Evolutionary conservation across 1,140 invertebrate species (phyloP).

Genomic region (Chelonus insularis): DNA sequence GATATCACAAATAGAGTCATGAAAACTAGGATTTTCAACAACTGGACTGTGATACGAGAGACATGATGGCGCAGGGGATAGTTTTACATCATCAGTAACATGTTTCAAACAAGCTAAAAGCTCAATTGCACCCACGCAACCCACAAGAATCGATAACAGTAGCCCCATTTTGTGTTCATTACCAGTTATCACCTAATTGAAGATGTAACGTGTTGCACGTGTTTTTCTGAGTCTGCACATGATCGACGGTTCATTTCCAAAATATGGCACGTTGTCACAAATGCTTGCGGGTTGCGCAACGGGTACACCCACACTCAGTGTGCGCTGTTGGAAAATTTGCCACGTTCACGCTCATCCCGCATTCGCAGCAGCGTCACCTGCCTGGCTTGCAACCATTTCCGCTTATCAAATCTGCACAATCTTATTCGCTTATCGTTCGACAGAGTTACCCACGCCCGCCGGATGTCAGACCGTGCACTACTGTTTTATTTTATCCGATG

Average conservation of each 20-base stretch:
- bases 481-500: conserved; percentile 22
- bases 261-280: background rate
- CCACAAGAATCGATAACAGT: conserved; percentile 70
- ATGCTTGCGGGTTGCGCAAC: background rate
- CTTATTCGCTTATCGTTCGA: background rate
- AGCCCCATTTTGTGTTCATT: conserved; percentile 63
- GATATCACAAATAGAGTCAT: conserved; percentile 49
- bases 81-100: conserved; percentile 57
- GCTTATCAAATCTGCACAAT: too few species aligned
- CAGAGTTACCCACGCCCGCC: conserved; percentile 2
- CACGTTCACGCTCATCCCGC: conserved; percentile 1
- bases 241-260: conserved; percentile 9
- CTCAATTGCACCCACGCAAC: conserved; percentile 73
- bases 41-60: conserved; percentile 48
- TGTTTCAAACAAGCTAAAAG: conserved; percentile 65
- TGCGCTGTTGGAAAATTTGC: background rate
- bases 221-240: background rate
- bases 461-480: conserved; percentile 17
- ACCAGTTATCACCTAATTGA: background rate
- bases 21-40: conserved; percentile 41
- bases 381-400: background rate
- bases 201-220: background rate
- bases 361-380: background rate
- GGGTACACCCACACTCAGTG: background rate
- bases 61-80: conserved; percentile 42